Evolutionary conservation across 64 coral and sea anemone species (phyloP).

Genomic region (Platygyra sinensis): DNA sequence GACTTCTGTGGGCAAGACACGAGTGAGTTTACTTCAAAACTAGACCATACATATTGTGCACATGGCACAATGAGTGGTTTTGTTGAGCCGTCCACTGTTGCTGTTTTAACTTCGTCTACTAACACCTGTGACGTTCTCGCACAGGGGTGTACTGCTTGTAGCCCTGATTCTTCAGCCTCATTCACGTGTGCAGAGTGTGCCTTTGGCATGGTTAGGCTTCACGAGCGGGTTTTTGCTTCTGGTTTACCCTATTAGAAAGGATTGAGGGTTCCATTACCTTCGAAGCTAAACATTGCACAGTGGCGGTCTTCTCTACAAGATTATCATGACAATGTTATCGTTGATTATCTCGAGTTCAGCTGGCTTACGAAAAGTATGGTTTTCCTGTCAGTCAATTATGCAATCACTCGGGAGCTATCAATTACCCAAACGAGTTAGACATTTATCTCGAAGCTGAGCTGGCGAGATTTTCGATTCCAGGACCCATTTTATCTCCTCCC

Average conservation of each 20-base stretch:
- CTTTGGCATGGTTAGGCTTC: not conserved
- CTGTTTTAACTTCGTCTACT: no score
- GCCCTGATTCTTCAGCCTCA: not conserved
- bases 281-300: conserved; percentile 13
- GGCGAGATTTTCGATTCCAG: not conserved
- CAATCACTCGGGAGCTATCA: conserved; percentile 22
- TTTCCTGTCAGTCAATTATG: conserved; percentile 5
- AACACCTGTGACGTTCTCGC: not conserved
- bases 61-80: not conserved
- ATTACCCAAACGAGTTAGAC: not conserved
- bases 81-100: no score
- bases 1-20: not conserved
- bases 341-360: conserved; percentile 39
- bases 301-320: conserved; percentile 6
- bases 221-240: conserved; percentile 21
- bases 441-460: not conserved
- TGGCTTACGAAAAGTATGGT: not conserved
- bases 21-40: not conserved
- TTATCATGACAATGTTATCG: conserved; percentile 33
- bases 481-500: conserved; percentile 7
- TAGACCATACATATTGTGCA: not conserved
- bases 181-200: not conserved
- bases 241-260: conserved; percentile 6
- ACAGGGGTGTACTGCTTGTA: not conserved
- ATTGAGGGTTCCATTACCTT: conserved; percentile 13